These are phyloP conservation scores for Heliconius congener DNA, from an alignment of 1,140 invertebrate species.

Conservation along the genomic window DNA sequence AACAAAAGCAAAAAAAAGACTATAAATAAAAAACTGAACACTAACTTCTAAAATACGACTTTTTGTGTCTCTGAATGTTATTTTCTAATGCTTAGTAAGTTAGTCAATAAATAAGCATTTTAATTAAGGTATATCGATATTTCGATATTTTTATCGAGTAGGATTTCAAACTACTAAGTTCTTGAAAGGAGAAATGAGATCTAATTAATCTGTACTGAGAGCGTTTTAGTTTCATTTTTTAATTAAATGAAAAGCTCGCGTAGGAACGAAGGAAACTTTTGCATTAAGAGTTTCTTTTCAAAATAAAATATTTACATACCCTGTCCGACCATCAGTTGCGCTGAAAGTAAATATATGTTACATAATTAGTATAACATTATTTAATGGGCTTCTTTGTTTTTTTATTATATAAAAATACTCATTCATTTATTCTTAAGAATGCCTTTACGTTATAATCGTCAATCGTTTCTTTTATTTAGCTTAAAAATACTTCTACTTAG, in stretches of 20 bases:
- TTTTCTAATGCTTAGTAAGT: not conserved
- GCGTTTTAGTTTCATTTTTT: slow-evolving; percentile 1
- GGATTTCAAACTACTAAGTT: not conserved
- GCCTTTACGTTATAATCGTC: too few relatives aligned
- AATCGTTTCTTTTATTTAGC: too few relatives aligned
- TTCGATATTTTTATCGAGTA: not conserved
- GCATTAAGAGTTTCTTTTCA: slow-evolving; percentile 4
- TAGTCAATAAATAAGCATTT: not conserved
- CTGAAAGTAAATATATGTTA: slow-evolving; percentile 80
- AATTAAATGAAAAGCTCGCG: not conserved
- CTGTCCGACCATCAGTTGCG: slow-evolving; percentile 94
- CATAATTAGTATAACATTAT: not conserved
- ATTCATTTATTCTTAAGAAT: too few relatives aligned
- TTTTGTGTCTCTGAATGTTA: too few relatives aligned
- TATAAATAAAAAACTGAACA: not conserved
- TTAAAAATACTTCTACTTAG: too few relatives aligned
- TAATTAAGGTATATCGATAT: not conserved
- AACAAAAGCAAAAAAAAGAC: not conserved
- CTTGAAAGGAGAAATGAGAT: slow-evolving; percentile 13
- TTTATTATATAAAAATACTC: too few relatives aligned
- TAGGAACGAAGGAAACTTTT: not conserved
- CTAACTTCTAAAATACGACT: too few relatives aligned
- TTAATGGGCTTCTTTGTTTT: not conserved
- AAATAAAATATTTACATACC: slow-evolving; percentile 76
- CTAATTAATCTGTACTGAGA: slow-evolving; percentile 21